Conservation (phyloP, 2,797 vertebrate genomes). For the Schizopygopsis pylzovi region DNA sequence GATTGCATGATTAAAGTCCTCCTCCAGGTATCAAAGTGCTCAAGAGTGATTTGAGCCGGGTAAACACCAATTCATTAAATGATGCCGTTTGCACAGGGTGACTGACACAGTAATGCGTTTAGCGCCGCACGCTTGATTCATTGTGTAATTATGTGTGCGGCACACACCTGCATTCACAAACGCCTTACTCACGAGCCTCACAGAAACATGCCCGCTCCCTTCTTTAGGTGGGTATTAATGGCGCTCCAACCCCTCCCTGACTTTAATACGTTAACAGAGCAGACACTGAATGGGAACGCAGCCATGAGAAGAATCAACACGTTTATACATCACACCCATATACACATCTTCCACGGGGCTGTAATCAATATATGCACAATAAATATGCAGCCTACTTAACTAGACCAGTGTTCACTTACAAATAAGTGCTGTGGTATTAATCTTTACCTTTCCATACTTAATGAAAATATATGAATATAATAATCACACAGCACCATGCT, state of each 20-base stretch:
- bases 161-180: slow-evolving; percentile 60
- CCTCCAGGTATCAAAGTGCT: slow-evolving; percentile 42
- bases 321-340: slow-evolving; percentile 19
- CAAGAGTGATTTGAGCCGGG: slow-evolving; percentile 40
- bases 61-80: slow-evolving; percentile 53
- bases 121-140: slow-evolving; percentile 27
- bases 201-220: slow-evolving; percentile 59
- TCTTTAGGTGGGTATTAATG: slow-evolving; percentile 58
- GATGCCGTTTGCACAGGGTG: slow-evolving; percentile 36
- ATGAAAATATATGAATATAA: neutral
- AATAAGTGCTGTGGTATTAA: neutral
- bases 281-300: slow-evolving; percentile 27
- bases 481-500: neutral
- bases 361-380: too few relatives aligned
- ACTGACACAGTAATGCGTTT: slow-evolving; percentile 47
- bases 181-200: slow-evolving; percentile 45
- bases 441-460: neutral
- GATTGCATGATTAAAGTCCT: slow-evolving; percentile 21
- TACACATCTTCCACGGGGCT: neutral
- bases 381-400: too few relatives aligned
- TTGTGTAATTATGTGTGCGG: slow-evolving; percentile 55
- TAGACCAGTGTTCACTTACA: too few relatives aligned
- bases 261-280: neutral
- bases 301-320: slow-evolving; percentile 54
- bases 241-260: slow-evolving; percentile 51